phyloP scores from a whole-genome alignment of 2,797 vertebrate species.

The Hippocampus kuda region DNA sequence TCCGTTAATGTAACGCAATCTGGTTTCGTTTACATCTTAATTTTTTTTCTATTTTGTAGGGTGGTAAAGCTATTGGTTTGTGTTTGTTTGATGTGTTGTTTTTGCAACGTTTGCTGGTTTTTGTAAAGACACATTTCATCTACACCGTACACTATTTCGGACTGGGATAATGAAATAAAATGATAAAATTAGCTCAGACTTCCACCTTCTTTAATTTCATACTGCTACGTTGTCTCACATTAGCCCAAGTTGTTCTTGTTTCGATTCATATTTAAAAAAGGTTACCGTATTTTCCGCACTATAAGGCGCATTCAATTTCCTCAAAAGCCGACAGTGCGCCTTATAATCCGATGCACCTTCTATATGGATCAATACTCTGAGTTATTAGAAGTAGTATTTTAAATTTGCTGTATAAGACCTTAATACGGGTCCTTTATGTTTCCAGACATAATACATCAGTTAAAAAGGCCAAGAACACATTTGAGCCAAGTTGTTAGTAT shows the following conservation, averaged over 20 bases:
- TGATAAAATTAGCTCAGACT: background rate
- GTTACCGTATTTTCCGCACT: too few relatives aligned
- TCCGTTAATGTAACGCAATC: constrained; percentile 5
- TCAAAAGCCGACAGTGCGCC: too few relatives aligned
- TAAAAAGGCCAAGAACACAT: background rate
- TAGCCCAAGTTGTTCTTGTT: background rate
- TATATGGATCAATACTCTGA: too few relatives aligned
- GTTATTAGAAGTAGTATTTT: too few relatives aligned
- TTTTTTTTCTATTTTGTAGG: background rate
- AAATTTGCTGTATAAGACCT: background rate
- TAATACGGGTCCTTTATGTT: background rate
- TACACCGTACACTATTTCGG: background rate
- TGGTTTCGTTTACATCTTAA: too few relatives aligned
- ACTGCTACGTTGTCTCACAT: background rate
- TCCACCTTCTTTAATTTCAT: background rate
- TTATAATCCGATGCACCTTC: too few relatives aligned
- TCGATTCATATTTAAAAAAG: background rate
- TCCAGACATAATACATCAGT: background rate
- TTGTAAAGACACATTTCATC: background rate
- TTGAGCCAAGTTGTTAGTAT: background rate
- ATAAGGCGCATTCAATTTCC: too few relatives aligned
- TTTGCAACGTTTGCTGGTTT: background rate
- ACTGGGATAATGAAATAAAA: background rate
- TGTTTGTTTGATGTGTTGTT: background rate
- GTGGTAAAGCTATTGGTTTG: background rate